Base-by-base conservation (phyloP, 2,113 vertebrate genomes). In the Tonatia bakeri region DNA sequence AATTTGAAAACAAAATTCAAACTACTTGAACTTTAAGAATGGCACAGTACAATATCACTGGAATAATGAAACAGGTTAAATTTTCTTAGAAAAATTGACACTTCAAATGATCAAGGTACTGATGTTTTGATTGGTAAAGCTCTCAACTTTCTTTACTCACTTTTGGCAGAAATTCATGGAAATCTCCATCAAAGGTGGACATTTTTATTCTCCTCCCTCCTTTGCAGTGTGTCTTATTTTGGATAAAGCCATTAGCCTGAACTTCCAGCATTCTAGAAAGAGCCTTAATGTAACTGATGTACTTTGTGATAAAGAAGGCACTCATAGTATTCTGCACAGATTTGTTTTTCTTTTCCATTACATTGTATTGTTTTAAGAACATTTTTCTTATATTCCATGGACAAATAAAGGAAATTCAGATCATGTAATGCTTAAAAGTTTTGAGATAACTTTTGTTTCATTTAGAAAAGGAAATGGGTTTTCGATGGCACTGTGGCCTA, bases 31-130 rank as follows among this genome's bases (percentile, higher is more conserved):
- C 96, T 95, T 77, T 75, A 90, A 95, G 54, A 64, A 84, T 96
- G 95, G 70, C 38, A 70, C 81, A 96, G 85, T 96, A 97, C 92
- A 88, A 94, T 97, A 69, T 97, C 97, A 98, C 98, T 98, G 97
- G 98, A 98, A 98, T 98, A 97, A 94, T 94, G 98, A 99, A 98
- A 98, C 98, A 98, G 95, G 96, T 97, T 98, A 98, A 97, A 97
- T 98, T 98, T 96, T 98, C 97, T 93, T 97, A 96, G 15, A 87
- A 98, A 98, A 97, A 98, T 97, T 92, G 97, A 94, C 95, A 84
- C 80, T 86, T 96, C 97, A 59, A 96, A 94, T 96, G 77, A 95
- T 94, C 76, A 92, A 97, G 93, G 91, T 87, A 94, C 96, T 96
- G 94, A 88, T 96, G 65, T 96, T 96, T 97, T 97, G 91, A 80